Conservation (phyloP, 2,888 invertebrate genomes). For the Ormyrus labotus region DNA sequence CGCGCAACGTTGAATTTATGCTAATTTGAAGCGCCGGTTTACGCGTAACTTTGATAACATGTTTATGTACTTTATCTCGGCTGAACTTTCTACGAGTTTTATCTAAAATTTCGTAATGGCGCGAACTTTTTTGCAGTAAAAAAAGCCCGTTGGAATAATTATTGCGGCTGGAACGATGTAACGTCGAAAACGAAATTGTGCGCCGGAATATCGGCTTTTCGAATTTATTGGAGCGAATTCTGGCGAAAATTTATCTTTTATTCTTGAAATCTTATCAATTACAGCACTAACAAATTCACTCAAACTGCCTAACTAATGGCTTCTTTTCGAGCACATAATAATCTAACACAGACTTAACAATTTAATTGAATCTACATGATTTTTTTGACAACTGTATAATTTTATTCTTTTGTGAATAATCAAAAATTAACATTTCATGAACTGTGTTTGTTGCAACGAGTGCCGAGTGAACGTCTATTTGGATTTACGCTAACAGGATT, state of each 20-base stretch:
- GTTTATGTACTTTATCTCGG: conserved; percentile 1
- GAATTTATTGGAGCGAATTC: too few relatives aligned
- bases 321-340: conserved; percentile 31
- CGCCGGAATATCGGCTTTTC: too few relatives aligned
- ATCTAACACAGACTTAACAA: conserved; percentile 43
- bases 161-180: not conserved
- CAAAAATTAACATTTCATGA: conserved; percentile 62
- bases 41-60: not conserved
- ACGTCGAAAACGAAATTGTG: too few relatives aligned
- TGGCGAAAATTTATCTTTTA: not conserved
- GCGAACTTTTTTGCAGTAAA: not conserved
- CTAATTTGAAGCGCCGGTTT: not conserved
- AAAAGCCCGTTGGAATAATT: not conserved
- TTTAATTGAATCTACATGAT: conserved; percentile 32
- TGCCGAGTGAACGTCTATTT: conserved; percentile 46
- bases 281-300: conserved; percentile 38
- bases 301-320: conserved; percentile 33
- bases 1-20: not conserved
- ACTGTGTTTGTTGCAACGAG: conserved; percentile 73
- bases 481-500: conserved; percentile 19
- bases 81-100: not conserved
- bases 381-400: not conserved
- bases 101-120: not conserved
- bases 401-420: conserved; percentile 51
- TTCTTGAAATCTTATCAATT: not conserved